phyloP scores from a whole-genome alignment of 1,140 invertebrate species.

The Halesus radiatus region DNA sequence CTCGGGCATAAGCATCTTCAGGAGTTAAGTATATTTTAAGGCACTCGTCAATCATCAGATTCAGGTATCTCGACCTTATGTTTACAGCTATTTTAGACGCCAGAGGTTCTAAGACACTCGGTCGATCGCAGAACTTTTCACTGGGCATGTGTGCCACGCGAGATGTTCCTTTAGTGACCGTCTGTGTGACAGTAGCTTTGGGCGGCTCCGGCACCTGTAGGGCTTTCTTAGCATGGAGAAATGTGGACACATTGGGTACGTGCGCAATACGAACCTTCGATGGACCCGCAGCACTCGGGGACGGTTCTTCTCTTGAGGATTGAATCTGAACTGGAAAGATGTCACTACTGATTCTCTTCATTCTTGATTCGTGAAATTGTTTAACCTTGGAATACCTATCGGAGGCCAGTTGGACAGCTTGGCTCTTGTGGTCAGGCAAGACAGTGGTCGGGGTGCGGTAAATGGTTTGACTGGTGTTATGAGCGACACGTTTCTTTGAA shows the following conservation, averaged over 20 bases:
- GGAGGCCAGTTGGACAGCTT: constrained; percentile 66
- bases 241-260: constrained; percentile 68
- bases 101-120: constrained; percentile 76
- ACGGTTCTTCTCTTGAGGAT: constrained; percentile 6
- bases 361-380: constrained; percentile 62
- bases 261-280: constrained; percentile 69
- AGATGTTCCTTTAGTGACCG: constrained; percentile 74
- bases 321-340: not conserved
- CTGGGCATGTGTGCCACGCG: constrained; percentile 78
- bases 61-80: constrained; percentile 87
- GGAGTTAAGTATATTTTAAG: constrained; percentile 80
- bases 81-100: constrained; percentile 87
- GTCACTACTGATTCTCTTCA: constrained; percentile 15
- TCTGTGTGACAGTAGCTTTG: constrained; percentile 76
- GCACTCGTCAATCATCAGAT: constrained; percentile 89
- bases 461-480: constrained; percentile 41
- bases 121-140: constrained; percentile 69
- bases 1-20: constrained; percentile 80
- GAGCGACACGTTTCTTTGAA: constrained; percentile 67
- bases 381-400: constrained; percentile 66
- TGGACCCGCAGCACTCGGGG: constrained; percentile 3
- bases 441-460: constrained; percentile 19
- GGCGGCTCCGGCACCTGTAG: constrained; percentile 59
- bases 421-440: constrained; percentile 65
- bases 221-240: constrained; percentile 66